phyloP scores from a whole-genome alignment of 1,140 invertebrate genomes.

The Drosophila littoralis region DNA sequence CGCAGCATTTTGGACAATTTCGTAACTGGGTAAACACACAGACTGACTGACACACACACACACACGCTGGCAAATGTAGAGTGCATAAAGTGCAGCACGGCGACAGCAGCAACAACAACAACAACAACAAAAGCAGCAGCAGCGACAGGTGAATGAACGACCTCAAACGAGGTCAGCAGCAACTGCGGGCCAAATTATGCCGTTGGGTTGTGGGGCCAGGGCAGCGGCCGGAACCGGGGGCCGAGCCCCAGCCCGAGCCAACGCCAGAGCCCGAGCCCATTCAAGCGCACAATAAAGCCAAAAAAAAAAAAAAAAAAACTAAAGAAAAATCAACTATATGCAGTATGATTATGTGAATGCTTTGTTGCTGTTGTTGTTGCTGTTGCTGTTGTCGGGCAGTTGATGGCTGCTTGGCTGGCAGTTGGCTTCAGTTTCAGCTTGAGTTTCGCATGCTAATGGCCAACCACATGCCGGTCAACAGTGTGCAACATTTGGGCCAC shows the following conservation, averaged over 20 bases:
- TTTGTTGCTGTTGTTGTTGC: constrained; percentile 26
- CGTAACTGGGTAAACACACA: constrained; percentile 77
- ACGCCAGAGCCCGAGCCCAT: constrained; percentile 53
- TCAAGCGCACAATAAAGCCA: constrained; percentile 78
- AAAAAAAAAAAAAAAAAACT: constrained; percentile 41
- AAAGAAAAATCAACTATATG: constrained; percentile 57
- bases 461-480: constrained; percentile 48
- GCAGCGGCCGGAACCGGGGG: constrained; percentile 13
- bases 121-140: constrained; percentile 15
- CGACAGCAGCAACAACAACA: constrained; percentile 6
- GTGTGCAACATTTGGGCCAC: constrained; percentile 75
- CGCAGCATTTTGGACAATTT: constrained; percentile 81
- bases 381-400: constrained; percentile 28
- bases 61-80: constrained; percentile 71
- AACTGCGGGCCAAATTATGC: constrained; percentile 54
- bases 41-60: constrained; percentile 18
- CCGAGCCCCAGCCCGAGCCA: constrained; percentile 11
- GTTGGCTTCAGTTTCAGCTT: constrained; percentile 39
- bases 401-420: constrained; percentile 47
- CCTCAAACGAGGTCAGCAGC: constrained; percentile 80
- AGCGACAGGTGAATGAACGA: constrained; percentile 83
- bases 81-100: constrained; percentile 72
- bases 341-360: constrained; percentile 38
- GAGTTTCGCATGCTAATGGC: constrained; percentile 48
- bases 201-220: constrained; percentile 22